Conservation (phyloP, 2,888 invertebrate species). For the Erebia ligea region DNA sequence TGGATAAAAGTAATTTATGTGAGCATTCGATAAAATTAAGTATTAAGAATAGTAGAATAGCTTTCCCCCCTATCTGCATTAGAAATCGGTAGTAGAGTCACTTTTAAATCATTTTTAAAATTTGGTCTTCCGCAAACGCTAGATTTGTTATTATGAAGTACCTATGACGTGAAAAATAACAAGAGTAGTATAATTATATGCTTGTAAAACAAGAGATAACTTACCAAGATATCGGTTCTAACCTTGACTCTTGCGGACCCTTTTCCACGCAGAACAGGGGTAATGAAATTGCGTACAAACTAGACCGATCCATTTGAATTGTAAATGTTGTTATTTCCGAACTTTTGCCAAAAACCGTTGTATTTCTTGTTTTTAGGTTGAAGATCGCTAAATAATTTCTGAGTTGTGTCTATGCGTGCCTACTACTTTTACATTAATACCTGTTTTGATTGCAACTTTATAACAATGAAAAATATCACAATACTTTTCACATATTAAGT, state of each 20-base stretch:
- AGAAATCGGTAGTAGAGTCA: too few relatives aligned
- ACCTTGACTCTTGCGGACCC: slow-evolving; percentile 35
- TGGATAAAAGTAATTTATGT: too few relatives aligned
- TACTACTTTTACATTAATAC: not conserved
- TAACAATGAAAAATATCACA: too few relatives aligned
- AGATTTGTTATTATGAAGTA: too few relatives aligned
- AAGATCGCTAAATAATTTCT: slow-evolving; percentile 26
- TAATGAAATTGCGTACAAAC: slow-evolving; percentile 54
- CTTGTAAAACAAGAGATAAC: slow-evolving; percentile 17
- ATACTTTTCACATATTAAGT: too few relatives aligned
- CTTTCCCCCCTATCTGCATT: too few relatives aligned
- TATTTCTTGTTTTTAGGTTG: slow-evolving; percentile 27
- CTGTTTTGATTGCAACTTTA: not conserved
- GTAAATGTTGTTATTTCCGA: slow-evolving; percentile 59
- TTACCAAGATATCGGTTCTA: slow-evolving; percentile 11
- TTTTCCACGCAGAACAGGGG: slow-evolving; percentile 38
- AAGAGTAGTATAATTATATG: not conserved
- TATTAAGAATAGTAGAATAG: too few relatives aligned
- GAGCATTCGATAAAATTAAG: too few relatives aligned
- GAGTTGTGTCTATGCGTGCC: not conserved
- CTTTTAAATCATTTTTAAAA: too few relatives aligned
- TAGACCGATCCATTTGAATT: slow-evolving; percentile 55
- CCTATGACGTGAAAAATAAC: too few relatives aligned
- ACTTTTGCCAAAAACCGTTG: slow-evolving; percentile 38
- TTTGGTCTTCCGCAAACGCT: too few relatives aligned